Evolutionary conservation across 2,888 invertebrate species (phyloP).

Genomic region (Hydrotaea cyrtoneurina): DNA sequence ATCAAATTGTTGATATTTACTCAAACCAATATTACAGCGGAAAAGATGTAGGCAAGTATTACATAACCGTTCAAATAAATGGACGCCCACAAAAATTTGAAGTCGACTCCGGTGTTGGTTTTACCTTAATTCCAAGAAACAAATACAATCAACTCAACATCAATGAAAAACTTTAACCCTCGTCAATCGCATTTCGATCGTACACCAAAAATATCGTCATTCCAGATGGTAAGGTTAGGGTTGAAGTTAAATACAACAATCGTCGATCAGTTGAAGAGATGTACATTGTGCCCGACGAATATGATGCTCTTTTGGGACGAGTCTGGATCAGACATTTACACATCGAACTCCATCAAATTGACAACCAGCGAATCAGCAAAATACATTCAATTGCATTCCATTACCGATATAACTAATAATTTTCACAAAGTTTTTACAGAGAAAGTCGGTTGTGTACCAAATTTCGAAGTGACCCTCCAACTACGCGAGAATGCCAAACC

Average conservation of each 20-base stretch:
- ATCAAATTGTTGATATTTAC: no score
- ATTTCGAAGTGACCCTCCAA: conserved; percentile 42
- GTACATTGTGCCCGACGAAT: not conserved
- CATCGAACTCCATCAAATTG: not conserved
- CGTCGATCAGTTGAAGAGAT: not conserved
- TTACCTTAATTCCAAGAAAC: no score
- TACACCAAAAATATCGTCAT: conserved; percentile 6
- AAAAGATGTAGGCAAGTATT: no score
- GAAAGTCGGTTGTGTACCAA: conserved; percentile 45
- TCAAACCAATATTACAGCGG: no score
- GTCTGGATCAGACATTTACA: no score
- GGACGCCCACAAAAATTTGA: no score
- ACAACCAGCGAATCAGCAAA: not conserved
- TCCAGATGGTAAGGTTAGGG: no score
- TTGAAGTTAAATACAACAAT: no score
- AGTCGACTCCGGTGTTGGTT: no score
- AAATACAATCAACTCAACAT: no score
- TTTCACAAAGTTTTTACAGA: conserved; percentile 32
- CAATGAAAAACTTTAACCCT: no score
- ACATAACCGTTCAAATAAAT: no score
- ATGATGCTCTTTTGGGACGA: not conserved
- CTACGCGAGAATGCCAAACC: conserved; percentile 21
- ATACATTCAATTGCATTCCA: not conserved
- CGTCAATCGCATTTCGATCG: conserved; percentile 15
- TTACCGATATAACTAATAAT: not conserved